phyloP scores from a whole-genome alignment of 2,888 invertebrate species.

The Deilephila porcellus region DNA sequence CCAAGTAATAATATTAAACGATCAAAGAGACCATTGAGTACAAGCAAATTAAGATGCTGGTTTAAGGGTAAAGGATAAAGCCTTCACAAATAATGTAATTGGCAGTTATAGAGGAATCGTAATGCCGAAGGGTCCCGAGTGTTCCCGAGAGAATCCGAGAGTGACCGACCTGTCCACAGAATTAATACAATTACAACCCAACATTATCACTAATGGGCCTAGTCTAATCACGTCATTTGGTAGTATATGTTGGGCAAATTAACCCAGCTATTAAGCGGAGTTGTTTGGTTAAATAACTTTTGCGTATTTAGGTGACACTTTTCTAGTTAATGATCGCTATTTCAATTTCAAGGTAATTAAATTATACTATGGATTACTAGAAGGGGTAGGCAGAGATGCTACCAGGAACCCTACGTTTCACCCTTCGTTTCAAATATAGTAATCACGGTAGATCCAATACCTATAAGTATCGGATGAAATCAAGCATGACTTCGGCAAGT shows the following conservation, averaged over 20 bases:
- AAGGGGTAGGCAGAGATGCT: too few species aligned
- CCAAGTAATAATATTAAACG: background rate
- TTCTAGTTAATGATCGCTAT: background rate
- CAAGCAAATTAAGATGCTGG: slow-evolving; percentile 5
- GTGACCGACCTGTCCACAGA: slow-evolving; percentile 17
- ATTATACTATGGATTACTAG: background rate
- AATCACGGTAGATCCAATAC: background rate
- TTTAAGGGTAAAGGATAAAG: background rate
- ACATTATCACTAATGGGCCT: slow-evolving; percentile 30
- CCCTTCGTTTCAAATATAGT: too few species aligned
- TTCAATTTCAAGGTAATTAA: background rate
- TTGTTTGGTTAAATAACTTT: background rate
- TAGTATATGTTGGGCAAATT: slow-evolving; percentile 21
- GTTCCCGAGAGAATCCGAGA: background rate
- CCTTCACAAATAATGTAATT: slow-evolving; percentile 12
- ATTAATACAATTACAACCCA: slow-evolving; percentile 22
- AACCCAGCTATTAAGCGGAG: slow-evolving; percentile 9
- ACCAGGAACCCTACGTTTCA: too few species aligned
- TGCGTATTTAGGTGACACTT: background rate
- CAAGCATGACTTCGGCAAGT: background rate
- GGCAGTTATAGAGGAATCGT: background rate
- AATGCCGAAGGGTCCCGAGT: background rate
- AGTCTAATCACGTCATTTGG: slow-evolving; percentile 26
- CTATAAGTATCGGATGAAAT: background rate
- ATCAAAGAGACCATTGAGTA: slow-evolving; percentile 9